phyloP scores from a whole-genome alignment of 2,888 invertebrate genomes.

The Mythimna vitellina region DNA sequence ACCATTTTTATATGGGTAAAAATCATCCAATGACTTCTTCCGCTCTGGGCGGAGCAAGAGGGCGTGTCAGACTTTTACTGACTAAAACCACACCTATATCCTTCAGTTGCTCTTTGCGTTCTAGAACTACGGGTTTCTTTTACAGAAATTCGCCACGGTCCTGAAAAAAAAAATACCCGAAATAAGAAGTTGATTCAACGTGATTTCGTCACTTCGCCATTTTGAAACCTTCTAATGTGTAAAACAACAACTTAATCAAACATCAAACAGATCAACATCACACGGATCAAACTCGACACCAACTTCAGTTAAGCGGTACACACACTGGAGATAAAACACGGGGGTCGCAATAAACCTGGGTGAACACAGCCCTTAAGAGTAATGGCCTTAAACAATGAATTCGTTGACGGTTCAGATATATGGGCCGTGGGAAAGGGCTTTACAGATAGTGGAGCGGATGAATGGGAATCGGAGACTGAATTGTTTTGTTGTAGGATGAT shows the following conservation, averaged over 20 bases:
- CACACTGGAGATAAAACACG: conserved; percentile 55
- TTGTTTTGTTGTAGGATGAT: conserved; percentile 19
- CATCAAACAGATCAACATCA: conserved; percentile 12
- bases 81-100: too few relatives aligned
- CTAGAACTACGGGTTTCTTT: too few relatives aligned
- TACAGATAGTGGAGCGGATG: conserved; percentile 38
- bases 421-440: conserved; percentile 36
- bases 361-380: conserved; percentile 53
- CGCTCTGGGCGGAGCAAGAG: too few relatives aligned
- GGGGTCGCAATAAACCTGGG: conserved; percentile 53
- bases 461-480: conserved; percentile 5
- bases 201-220: neutral
- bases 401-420: conserved; percentile 61
- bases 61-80: too few relatives aligned
- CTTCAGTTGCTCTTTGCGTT: too few relatives aligned
- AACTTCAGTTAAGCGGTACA: conserved; percentile 41
- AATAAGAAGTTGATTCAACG: too few relatives aligned
- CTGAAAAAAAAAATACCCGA: too few relatives aligned
- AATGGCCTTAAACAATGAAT: conserved; percentile 65
- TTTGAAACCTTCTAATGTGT: neutral
- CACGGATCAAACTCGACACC: conserved; percentile 20
- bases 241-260: conserved; percentile 22
- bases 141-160: too few relatives aligned
- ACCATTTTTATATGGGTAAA: too few relatives aligned
- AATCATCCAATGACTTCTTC: too few relatives aligned